phyloP scores from a whole-genome alignment of 2,888 invertebrate genomes.

The Pachycephus smyrnensis region DNA sequence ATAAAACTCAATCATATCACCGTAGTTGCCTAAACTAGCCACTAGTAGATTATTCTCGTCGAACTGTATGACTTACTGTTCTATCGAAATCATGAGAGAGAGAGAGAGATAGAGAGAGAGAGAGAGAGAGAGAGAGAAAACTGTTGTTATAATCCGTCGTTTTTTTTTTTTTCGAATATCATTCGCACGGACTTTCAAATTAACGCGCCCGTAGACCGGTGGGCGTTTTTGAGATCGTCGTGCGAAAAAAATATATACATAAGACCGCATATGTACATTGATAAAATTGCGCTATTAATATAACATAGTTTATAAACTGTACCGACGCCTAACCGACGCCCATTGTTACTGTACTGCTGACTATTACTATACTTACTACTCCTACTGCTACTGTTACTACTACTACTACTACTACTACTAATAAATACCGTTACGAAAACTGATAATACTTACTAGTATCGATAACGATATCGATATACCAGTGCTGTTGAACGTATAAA shows the following conservation, averaged over 20 bases:
- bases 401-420: neutral
- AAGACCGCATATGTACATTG: neutral
- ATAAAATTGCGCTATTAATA: constrained; percentile 8
- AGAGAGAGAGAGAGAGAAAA: neutral
- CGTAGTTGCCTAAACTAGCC: constrained; percentile 53
- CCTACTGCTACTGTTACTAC: neutral
- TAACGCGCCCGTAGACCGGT: neutral
- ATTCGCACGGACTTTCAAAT: neutral
- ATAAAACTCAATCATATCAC: constrained; percentile 56
- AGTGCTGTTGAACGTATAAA: neutral
- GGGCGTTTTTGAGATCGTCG: neutral
- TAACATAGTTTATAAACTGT: constrained; percentile 2
- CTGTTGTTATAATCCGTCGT: neutral
- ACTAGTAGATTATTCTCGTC: neutral
- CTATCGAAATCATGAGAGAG: neutral
- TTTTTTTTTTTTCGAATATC: neutral
- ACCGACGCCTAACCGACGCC: constrained; percentile 6
- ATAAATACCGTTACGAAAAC: neutral
- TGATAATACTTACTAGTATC: neutral
- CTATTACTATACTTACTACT: neutral
- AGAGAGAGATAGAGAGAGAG: neutral
- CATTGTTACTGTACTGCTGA: neutral
- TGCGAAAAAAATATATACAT: constrained; percentile 11
- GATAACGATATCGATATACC: neutral
- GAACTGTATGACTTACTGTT: neutral